Conservation (phyloP, 2,888 invertebrate species). For the Drosophila flavopinicola region DNA sequence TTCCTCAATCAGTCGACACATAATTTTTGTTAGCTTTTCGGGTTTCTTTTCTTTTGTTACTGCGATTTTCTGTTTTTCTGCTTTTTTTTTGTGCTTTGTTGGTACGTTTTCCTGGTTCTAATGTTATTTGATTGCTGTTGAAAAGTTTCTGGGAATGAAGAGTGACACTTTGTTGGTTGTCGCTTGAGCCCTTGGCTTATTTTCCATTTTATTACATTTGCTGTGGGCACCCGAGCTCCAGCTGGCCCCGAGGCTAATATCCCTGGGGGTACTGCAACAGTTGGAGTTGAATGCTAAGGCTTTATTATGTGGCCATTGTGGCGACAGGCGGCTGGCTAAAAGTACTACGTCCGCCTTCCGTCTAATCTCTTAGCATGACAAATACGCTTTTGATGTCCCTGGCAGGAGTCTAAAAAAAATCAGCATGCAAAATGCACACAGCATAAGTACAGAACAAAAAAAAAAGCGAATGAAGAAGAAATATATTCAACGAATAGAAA, state of each 20-base stretch:
- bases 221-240: slow-evolving; percentile 20
- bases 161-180: slow-evolving; percentile 68
- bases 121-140: slow-evolving; percentile 68
- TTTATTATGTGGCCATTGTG: slow-evolving; percentile 74
- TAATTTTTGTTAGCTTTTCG: slow-evolving; percentile 48
- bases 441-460: slow-evolving; percentile 13
- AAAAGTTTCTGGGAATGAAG: slow-evolving; percentile 74
- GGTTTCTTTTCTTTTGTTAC: slow-evolving; percentile 21
- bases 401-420: slow-evolving; percentile 59
- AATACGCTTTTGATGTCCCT: slow-evolving; percentile 77
- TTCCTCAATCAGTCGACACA: slow-evolving; percentile 36
- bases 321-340: slow-evolving; percentile 30
- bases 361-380: slow-evolving; percentile 73
- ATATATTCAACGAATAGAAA: slow-evolving; percentile 58
- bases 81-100: too few relatives aligned
- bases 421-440: slow-evolving; percentile 77
- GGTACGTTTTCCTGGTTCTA: not conserved
- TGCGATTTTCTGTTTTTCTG: too few relatives aligned
- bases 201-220: slow-evolving; percentile 74
- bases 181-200: slow-evolving; percentile 66
- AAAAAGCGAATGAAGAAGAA: slow-evolving; percentile 33
- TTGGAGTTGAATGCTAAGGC: slow-evolving; percentile 45
- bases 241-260: slow-evolving; percentile 51
- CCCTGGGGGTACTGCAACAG: slow-evolving; percentile 56
- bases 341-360: not conserved